A percentile compares a stretch with the other conserved stretches of the same genome.
These are phyloP conservation scores for Chironex yamaguchii DNA, from an alignment of 30 jellyfish, hydroid and myxozoan species.

Conservation along the genomic window DNA sequence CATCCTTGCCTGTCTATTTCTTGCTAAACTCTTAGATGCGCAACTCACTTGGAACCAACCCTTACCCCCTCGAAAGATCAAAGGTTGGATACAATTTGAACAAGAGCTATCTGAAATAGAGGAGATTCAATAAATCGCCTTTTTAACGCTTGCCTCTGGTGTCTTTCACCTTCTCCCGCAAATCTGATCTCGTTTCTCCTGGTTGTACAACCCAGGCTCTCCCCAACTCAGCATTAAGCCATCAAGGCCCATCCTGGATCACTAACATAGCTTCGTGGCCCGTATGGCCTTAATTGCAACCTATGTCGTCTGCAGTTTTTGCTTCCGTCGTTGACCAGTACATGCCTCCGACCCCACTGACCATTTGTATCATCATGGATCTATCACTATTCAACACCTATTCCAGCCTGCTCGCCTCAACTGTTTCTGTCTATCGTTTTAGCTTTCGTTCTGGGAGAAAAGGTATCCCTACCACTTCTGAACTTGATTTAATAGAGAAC, in stretches of 20 bases:
- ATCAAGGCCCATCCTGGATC: slow-evolving; percentile 27
- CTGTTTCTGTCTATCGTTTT: slow-evolving; percentile 19
- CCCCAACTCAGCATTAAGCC: neutral
- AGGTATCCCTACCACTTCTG: slow-evolving; percentile 18
- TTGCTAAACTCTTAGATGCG: slow-evolving; percentile 15
- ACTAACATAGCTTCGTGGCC: slow-evolving; percentile 31
- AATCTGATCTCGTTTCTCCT: no score
- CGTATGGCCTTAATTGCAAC: slow-evolving; percentile 42
- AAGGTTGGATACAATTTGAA: neutral
- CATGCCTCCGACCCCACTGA: neutral
- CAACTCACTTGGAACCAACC: slow-evolving; percentile 42
- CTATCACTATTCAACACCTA: slow-evolving; percentile 13
- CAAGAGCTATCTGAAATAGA: slow-evolving; percentile 11
- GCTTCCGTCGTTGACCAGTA: slow-evolving; percentile 29
- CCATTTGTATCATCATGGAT: neutral
- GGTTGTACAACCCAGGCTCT: no score
- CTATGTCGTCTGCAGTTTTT: neutral
- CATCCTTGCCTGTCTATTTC: slow-evolving; percentile 14
- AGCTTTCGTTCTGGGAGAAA: slow-evolving; percentile 8
- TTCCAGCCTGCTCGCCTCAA: slow-evolving; percentile 7
- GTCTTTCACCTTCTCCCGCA: slow-evolving; percentile 29
- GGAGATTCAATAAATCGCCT: slow-evolving; percentile 4
- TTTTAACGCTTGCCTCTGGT: slow-evolving; percentile 11
- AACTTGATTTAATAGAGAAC: slow-evolving; percentile 1
- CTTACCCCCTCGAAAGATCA: neutral